These are phyloP conservation scores for Parthenolecanium corni DNA, from an alignment of 2,888 invertebrate genomes.

Conservation along the genomic window DNA sequence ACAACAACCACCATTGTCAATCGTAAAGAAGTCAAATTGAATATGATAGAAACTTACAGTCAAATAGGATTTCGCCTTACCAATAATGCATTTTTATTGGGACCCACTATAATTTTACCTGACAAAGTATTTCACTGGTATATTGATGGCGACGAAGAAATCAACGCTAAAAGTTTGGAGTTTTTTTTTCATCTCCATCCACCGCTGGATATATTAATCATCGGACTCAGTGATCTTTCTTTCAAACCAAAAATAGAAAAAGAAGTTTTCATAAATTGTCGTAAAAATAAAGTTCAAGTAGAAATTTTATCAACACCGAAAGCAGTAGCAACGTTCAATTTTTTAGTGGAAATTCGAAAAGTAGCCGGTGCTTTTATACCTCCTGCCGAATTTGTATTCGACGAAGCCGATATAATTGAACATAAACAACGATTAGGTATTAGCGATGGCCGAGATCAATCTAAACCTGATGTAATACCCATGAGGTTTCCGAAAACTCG, in stretches of 20 bases:
- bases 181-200: slow-evolving; percentile 6
- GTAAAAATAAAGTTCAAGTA: not conserved
- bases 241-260: not conserved
- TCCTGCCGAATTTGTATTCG: not conserved
- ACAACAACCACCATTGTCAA: not conserved
- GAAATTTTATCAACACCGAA: not conserved
- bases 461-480: too few species aligned
- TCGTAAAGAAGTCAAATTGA: not conserved
- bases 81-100: slow-evolving; percentile 1
- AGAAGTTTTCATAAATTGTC: not conserved
- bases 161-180: slow-evolving; percentile 2
- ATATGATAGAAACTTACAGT: not conserved
- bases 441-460: too few species aligned
- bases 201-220: not conserved
- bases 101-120: not conserved
- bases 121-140: slow-evolving; percentile 7
- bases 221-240: not conserved
- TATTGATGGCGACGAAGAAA: not conserved
- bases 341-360: not conserved
- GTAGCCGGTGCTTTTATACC: slow-evolving; percentile 16
- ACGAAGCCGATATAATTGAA: not conserved
- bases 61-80: slow-evolving; percentile 3
- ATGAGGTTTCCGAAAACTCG: too few species aligned
- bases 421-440: not conserved
- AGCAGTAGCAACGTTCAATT: slow-evolving; percentile 5